Base-by-base conservation (phyloP, 2,888 invertebrate genomes). In the Gastracanthus pulcherrimus region DNA sequence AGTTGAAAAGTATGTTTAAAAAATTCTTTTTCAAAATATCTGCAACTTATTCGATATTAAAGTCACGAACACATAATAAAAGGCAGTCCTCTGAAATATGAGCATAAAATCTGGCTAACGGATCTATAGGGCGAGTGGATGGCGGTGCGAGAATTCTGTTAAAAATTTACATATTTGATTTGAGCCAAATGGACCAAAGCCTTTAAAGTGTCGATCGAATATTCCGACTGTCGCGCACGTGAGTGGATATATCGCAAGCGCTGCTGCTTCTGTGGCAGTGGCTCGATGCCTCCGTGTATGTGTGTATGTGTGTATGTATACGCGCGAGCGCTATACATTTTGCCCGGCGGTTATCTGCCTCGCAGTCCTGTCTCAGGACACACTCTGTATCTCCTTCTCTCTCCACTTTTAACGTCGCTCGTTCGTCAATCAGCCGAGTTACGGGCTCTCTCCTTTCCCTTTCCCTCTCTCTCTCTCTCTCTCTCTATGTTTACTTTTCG, bases 391-490 rank as follows among this genome's bases (percentile, higher is more conserved):
- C 38, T 29, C 51, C 38, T 38, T 62, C 51, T 29, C 45, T 55
- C 79, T 48, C 60, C 31, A 69, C 77, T 70, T 77, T 76, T 26
- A 77, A 62, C 77, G 70, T 82, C 83, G 82, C 80, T 81, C 84
- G 83, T 84, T 85, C 81, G 82, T 84, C 84, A 84, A 84, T 86
- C 84, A 83, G 80, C 31, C 66, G 64, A 45, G 70, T 67, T 69
- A 76, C 70, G 41, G 55, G 45, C 55, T 26, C 36, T 34, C 29
- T 26, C 41, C 41, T 13, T 26, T 58, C 11, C 26, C 1, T 23
- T 7, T 11, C 9, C 23, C 45, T 62, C 31, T 38, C 38, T 38
- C 9, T 58, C 38, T 38, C 26, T 29, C 48, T 19, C 58, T 58
- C 26, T 11, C n/a, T 58, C 26, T 34, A n/a, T 5, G 23, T 38